These are phyloP conservation scores for Castor canadensis DNA, from an alignment of 2,113 vertebrate species.

Conservation along the genomic window DNA sequence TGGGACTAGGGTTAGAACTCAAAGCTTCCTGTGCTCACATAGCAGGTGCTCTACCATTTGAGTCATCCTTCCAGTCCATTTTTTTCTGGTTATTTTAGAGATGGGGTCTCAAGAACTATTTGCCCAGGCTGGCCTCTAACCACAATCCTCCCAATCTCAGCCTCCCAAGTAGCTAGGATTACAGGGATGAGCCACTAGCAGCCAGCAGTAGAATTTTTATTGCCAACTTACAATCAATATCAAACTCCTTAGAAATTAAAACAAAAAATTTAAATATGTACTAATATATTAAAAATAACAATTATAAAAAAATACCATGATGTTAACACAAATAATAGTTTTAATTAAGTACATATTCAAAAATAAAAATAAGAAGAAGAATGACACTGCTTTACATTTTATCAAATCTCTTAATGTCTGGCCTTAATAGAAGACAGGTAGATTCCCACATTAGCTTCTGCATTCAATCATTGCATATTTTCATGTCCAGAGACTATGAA, in stretches of 20 bases:
- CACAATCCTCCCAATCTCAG: too few species aligned
- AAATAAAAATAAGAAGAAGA: neutral
- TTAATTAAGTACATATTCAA: neutral
- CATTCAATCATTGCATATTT: neutral
- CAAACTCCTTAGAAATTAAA: slow-evolving; percentile 9
- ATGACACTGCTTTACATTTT: neutral
- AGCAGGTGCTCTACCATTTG: too few species aligned
- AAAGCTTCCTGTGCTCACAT: too few species aligned
- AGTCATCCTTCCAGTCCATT: too few species aligned
- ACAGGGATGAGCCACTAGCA: too few species aligned
- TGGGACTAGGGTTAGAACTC: too few species aligned
- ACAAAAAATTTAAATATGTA: neutral
- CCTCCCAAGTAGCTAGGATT: too few species aligned
- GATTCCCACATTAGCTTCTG: neutral
- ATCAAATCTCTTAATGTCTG: neutral
- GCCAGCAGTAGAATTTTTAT: neutral
- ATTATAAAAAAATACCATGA: neutral
- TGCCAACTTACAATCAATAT: neutral
- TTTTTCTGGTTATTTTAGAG: too few species aligned
- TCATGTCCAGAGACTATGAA: neutral
- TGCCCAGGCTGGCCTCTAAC: too few species aligned
- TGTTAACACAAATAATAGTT: neutral
- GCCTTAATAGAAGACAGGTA: neutral
- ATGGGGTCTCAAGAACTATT: too few species aligned
- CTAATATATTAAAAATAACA: neutral